A percentile compares a stretch with the other conserved stretches of the same genome.
Conservation (phyloP, 1,140 invertebrate species). For the Lepidurus arcticus region DNA sequence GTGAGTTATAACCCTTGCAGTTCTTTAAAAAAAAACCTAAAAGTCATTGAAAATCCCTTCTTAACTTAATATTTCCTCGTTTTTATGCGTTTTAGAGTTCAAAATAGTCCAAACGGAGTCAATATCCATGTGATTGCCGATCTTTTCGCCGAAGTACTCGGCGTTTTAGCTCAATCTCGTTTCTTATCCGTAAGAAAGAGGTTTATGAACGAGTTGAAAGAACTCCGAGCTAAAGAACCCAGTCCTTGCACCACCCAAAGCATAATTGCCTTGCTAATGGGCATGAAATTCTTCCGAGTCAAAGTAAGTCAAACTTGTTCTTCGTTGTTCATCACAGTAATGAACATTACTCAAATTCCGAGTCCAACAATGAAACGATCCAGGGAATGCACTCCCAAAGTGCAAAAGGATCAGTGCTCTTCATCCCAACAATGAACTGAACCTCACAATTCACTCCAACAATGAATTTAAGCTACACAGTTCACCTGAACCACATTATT, state of each 20-base stretch:
- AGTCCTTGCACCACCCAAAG: conserved; percentile 84
- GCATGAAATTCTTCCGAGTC: conserved; percentile 98
- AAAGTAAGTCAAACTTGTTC: conserved; percentile 51
- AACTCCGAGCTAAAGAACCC: conserved; percentile 76
- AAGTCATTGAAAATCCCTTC: neutral
- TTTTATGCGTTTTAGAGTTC: conserved; percentile 54
- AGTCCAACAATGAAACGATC: neutral
- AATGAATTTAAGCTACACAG: no score
- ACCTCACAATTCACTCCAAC: no score
- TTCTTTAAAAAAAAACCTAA: no score
- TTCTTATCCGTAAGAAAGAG: conserved; percentile 87
- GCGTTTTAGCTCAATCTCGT: conserved; percentile 90
- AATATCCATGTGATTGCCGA: conserved; percentile 96
- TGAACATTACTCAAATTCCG: neutral
- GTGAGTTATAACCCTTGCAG: conserved; percentile 49
- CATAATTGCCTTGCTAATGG: conserved; percentile 96
- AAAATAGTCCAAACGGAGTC: conserved; percentile 84
- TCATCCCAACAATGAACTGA: no score
- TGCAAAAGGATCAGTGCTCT: no score
- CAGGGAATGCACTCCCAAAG: neutral
- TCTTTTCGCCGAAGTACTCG: conserved; percentile 96
- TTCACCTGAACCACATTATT: no score
- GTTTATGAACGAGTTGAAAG: conserved; percentile 90
- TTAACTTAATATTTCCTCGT: neutral
- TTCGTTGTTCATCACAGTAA: neutral